A percentile compares a stretch with the other conserved stretches of the same genome.
Evolutionary conservation across 2,797 vertebrate genomes (phyloP).

Genomic region (Diglossa cyanea): DNA sequence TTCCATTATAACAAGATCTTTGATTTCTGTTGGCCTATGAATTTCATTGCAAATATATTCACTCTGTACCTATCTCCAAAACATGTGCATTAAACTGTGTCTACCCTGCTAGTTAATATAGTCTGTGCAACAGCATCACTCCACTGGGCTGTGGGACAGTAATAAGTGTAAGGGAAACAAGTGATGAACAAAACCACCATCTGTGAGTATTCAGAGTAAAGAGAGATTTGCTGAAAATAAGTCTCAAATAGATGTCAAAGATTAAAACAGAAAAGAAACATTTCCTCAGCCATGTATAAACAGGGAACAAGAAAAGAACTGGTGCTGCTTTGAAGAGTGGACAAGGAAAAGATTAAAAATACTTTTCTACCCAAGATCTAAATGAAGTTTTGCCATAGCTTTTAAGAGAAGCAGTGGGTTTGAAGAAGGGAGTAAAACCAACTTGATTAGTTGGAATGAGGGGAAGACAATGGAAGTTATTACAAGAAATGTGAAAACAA

Average conservation of each 20-base stretch:
- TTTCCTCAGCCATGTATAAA: background rate
- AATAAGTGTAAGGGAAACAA: background rate
- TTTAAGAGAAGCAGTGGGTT: background rate
- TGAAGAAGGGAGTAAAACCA: background rate
- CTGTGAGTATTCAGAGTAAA: background rate
- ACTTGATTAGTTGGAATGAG: background rate
- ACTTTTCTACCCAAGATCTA: background rate
- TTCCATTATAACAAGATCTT: conserved; percentile 23
- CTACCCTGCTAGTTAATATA: background rate
- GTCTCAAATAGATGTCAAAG: background rate
- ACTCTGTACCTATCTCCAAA: background rate
- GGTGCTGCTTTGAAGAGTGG: background rate
- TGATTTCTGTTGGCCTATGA: conserved; percentile 27
- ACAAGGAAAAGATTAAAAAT: background rate
- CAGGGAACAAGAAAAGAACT: background rate
- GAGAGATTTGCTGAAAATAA: background rate
- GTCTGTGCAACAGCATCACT: background rate
- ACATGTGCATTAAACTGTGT: background rate
- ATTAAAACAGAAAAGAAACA: background rate
- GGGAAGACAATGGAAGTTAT: background rate
- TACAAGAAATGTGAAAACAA: background rate
- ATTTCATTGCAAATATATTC: conserved; percentile 20
- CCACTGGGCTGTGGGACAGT: background rate
- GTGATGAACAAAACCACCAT: background rate
- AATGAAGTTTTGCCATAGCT: background rate